Conservation (phyloP, 1,140 invertebrate species). For the Drosophila mayri region DNA sequence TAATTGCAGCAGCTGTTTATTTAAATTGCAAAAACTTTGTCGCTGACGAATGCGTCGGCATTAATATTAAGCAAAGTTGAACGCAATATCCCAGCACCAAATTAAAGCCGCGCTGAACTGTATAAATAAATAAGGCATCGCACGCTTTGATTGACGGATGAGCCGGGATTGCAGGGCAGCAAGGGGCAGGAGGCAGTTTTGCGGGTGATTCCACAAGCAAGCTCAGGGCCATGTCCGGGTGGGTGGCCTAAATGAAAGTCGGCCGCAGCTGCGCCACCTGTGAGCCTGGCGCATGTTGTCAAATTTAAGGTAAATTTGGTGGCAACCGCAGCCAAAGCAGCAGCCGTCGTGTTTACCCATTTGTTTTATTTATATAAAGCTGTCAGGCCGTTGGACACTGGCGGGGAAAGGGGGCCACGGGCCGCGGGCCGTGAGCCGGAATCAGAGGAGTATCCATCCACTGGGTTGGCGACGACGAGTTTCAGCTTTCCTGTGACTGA, state of each 20-base stretch:
- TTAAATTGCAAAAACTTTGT: constrained; percentile 70
- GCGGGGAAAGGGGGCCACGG: background rate
- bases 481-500: constrained; percentile 37
- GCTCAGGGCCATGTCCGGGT: constrained; percentile 17
- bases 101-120: constrained; percentile 45
- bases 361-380: constrained; percentile 80
- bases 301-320: constrained; percentile 80
- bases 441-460: constrained; percentile 6
- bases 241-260: constrained; percentile 43
- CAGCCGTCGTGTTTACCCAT: constrained; percentile 52
- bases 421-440: background rate
- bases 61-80: constrained; percentile 63
- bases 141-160: constrained; percentile 64
- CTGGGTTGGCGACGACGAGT: constrained; percentile 26
- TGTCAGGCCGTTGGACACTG: constrained; percentile 52
- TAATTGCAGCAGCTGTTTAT: constrained; percentile 77
- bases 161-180: background rate
- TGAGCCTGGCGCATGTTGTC: constrained; percentile 63
- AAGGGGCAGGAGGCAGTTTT: background rate
- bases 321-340: constrained; percentile 61
- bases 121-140: constrained; percentile 60
- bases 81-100: constrained; percentile 1
- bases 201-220: background rate
- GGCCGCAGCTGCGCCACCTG: constrained; percentile 68
- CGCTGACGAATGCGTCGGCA: constrained; percentile 71